phyloP scores from a whole-genome alignment of 2,888 invertebrate species.

The Andrena fulva region DNA sequence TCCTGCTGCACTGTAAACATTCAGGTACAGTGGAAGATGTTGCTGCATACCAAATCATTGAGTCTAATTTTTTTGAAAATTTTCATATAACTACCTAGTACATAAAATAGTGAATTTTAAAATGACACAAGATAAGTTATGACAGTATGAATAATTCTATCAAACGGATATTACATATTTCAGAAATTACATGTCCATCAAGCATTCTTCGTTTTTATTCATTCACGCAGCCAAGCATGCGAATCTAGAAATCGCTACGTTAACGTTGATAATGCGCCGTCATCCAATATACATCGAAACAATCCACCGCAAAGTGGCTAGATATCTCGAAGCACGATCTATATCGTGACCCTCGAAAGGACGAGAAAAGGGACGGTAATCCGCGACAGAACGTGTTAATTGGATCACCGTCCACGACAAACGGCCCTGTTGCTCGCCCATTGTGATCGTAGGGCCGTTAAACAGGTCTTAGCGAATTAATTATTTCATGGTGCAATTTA shows the following conservation, averaged over 20 bases:
- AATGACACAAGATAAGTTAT: too few species aligned
- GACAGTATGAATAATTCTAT: too few species aligned
- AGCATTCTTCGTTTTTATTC: too few species aligned
- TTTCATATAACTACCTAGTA: too few species aligned
- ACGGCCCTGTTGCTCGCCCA: background rate
- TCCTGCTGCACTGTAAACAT: too few species aligned
- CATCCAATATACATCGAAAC: background rate
- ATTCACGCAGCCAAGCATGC: too few species aligned
- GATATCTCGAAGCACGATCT: background rate
- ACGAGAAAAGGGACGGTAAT: background rate
- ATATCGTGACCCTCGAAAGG: background rate
- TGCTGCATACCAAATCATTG: too few species aligned
- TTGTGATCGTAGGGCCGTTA: conserved; percentile 6
- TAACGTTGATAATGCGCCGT: background rate
- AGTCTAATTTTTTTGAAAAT: too few species aligned
- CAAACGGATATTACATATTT: too few species aligned
- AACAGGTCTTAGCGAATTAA: conserved; percentile 20
- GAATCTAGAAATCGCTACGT: background rate
- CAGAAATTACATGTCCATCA: too few species aligned
- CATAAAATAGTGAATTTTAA: too few species aligned
- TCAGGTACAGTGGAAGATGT: too few species aligned
- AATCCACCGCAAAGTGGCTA: background rate
- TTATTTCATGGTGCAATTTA: conserved; percentile 39
- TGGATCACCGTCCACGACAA: conserved; percentile 3
- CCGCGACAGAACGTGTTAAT: conserved; percentile 2